phyloP scores from a whole-genome alignment of 2,113 vertebrate genomes.

The Pseudopipra pipra region DNA sequence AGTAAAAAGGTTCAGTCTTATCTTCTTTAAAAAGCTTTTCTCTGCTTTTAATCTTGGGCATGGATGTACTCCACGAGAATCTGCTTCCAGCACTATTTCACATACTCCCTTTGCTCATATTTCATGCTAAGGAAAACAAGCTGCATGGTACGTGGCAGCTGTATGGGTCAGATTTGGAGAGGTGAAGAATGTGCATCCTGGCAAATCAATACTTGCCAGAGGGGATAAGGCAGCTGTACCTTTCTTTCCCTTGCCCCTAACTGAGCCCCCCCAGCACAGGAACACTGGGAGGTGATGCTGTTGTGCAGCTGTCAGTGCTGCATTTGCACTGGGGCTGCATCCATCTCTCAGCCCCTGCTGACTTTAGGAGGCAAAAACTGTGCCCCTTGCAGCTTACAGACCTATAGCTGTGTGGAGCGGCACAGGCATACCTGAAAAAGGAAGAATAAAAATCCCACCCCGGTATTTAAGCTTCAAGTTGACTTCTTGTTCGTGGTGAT shows the following conservation, averaged over 20 bases:
- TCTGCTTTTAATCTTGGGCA: background rate
- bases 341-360: background rate
- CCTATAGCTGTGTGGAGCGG: background rate
- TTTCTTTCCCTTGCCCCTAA: background rate
- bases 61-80: background rate
- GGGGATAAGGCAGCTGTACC: background rate
- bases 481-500: fast-evolving
- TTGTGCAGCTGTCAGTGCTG: background rate
- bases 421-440: background rate
- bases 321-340: background rate
- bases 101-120: background rate
- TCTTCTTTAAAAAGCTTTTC: background rate
- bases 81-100: background rate
- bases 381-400: background rate
- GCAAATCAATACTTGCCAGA: background rate
- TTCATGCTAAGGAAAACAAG: background rate
- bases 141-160: background rate
- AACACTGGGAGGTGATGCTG: background rate
- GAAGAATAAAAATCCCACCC: background rate
- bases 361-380: background rate
- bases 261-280: background rate
- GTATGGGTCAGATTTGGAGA: background rate
- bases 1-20: background rate
- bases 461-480: background rate
- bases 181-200: background rate